Evolutionary conservation across 1,140 invertebrate genomes (phyloP), one percentile per base, ranked within the genome.

Genomic region (Arctopsyche grandis): DNA sequence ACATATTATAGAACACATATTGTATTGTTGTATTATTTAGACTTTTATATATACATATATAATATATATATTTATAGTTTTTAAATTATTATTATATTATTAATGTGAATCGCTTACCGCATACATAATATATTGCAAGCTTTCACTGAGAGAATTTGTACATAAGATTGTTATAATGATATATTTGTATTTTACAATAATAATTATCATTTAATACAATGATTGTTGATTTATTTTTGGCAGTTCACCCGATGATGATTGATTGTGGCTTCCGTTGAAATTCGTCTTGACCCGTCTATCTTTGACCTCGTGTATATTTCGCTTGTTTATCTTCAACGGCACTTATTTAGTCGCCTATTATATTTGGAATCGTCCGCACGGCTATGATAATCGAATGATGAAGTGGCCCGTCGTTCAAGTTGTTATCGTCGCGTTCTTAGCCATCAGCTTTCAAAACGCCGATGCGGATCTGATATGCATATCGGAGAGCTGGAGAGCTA

Each of bases 121-220:
- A 7, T 5, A 52, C 1, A 14, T 16, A 52, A 12, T 66, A 12
- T 26, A 12, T n/a, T n/a, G 63, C 24, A 22, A 66, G 63, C 24
- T 66, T 26, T 29, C 24, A 26, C 63, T 52, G 10, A 52, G 16
- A 52, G 10, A 52, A 26, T 1, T 19, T 66, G 63, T 66, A 66
- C 12, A 66, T 66, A 66, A 66, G n/a, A 66, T 66, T 60, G 58
- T 60, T 66, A 66, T 60, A 16, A 21, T 66, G 21, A 66, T 66
- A 66, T 24, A 66, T 66, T 66, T 66, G 63, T 66, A 66, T 66
- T 66, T 66, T 66, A 66, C 63, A 66, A 66, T 66, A 66, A 66
- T 21, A 66, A 66, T 66, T 66, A 26, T 29, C 26, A 66, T 66
- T 66, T 66, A 66, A 21, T 24, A 66, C 29, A 38, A 38, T 38